Percentiles rank a stretch among this genome's conserved stretches.
Conservation (phyloP, 2,113 vertebrate genomes). For the Baryphthengus martii region DNA sequence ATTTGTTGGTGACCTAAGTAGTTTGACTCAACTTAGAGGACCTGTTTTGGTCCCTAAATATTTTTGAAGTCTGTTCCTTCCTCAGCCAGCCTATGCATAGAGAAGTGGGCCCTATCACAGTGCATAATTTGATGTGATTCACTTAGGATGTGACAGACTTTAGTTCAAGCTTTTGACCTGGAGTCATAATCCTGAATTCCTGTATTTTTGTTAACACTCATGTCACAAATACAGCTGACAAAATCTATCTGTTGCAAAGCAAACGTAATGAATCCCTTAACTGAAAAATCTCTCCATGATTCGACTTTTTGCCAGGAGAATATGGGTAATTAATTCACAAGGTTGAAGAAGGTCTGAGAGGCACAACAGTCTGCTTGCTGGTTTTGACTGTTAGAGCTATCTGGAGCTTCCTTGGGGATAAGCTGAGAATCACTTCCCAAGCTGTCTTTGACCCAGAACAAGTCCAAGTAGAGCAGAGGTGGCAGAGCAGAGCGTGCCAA, state of each 20-base stretch:
- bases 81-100: neutral
- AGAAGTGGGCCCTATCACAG: neutral
- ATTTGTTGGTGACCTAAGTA: neutral
- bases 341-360: neutral
- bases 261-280: neutral
- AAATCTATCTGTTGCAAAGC: neutral
- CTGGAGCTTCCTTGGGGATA: neutral
- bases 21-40: neutral
- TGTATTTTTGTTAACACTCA: neutral
- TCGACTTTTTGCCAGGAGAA: neutral
- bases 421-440: neutral
- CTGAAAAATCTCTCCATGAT: neutral
- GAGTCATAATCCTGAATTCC: neutral
- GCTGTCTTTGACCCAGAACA: neutral
- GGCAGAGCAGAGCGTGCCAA: fast-evolving
- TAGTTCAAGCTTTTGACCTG: neutral
- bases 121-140: neutral
- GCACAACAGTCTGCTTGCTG: neutral
- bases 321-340: neutral
- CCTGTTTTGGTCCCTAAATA: neutral
- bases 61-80: neutral
- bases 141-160: neutral
- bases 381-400: neutral
- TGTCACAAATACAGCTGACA: neutral
- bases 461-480: neutral